Evolutionary conservation across 2,797 vertebrate genomes (phyloP), one percentile per base, ranked within the genome.

Genomic region (Hypotaenidia okinawae): DNA sequence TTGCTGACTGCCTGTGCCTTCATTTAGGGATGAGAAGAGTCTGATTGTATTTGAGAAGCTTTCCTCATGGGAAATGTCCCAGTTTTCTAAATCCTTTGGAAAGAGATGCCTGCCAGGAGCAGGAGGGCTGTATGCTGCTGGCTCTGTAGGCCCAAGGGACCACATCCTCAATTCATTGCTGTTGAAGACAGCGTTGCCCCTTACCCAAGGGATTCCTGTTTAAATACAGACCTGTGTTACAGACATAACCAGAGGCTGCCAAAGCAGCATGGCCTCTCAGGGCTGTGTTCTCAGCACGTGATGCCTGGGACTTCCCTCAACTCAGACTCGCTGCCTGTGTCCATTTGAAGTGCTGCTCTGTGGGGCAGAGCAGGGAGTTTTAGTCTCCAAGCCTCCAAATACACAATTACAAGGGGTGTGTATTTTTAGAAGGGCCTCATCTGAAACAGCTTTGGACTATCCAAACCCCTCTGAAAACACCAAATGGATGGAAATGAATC

Each of bases 331-430:
- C 67, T 37, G 51, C 66, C 61, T 67, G n/a, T 2, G 3, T 70
- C 35, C 47, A 28, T 92, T 91, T 94, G 77, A 92, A 84, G 57
- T 68, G 54, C 87, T 75, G 57, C 84, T 89, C 84, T 77, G 24
- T 85, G n/a, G 81, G 63, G 27, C 87, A 87, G 78, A 82, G 75
- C 78, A 32, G 23, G 47, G 59, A 51, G 23, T 87, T 63, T 80
- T 2, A 76, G 27, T 57, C 74, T 95, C 41, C 35, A 59, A 63
- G n/a, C 47, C 66, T 37, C 0, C 58, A 76, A 64, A 2, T 3
- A 35, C 35, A 35, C 35, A 35, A 35, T n/a, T 35, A 35, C 35
- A 63, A 84, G 25, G 74, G 73, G 11, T 22, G 15, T 87, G 58
- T 95, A 33, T 92, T 90, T 94, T 81, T 84, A 47, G 77, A 77